Evolutionary conservation across 2,113 vertebrate genomes (phyloP).

Genomic region (Lethenteron reissneri): DNA sequence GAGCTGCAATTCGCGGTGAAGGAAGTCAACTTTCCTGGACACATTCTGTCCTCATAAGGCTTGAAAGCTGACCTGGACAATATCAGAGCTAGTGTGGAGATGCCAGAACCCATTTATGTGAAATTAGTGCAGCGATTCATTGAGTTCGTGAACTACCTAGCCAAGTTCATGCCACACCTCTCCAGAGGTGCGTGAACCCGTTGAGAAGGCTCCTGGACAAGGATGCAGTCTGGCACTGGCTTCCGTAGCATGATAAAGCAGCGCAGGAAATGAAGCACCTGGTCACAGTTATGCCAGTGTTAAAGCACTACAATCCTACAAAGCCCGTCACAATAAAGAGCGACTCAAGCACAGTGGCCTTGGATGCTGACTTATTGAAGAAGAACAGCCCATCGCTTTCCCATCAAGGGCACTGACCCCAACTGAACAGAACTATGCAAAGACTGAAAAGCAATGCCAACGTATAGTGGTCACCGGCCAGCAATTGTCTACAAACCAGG

Average conservation of each 20-base stretch:
- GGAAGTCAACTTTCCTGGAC: background rate
- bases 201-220: constrained; percentile 1
- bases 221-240: background rate
- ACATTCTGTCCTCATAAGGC: background rate
- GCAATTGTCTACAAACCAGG: constrained; percentile 9
- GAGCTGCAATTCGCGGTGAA: background rate
- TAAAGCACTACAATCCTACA: background rate
- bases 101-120: background rate
- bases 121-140: background rate
- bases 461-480: constrained; percentile 12
- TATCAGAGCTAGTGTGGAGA: background rate
- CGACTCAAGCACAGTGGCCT: background rate
- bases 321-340: constrained; percentile 6
- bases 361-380: background rate
- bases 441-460: constrained; percentile 7
- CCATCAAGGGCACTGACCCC: background rate
- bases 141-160: background rate
- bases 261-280: background rate
- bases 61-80: constrained; percentile 1
- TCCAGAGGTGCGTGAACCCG: background rate
- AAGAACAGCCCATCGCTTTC: background rate
- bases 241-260: background rate
- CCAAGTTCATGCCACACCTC: constrained; percentile 2
- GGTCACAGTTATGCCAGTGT: background rate
- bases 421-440: background rate